These are phyloP conservation scores for Edolisoma coerulescens DNA, from an alignment of 2,113 vertebrate species.

Conservation along the genomic window DNA sequence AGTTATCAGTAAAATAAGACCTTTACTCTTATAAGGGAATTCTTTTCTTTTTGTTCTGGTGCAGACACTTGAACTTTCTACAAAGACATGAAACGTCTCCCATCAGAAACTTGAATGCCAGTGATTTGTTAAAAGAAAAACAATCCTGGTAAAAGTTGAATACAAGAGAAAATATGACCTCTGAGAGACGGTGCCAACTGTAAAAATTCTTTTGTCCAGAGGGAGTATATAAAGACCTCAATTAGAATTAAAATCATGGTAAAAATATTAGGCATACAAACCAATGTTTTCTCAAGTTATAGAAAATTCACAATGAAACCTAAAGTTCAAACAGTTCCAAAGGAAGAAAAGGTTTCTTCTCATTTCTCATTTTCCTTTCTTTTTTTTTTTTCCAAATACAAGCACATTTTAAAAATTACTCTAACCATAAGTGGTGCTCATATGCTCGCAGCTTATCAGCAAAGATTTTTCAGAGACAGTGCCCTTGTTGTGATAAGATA, in stretches of 20 bases:
- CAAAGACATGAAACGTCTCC: neutral
- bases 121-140: neutral
- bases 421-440: neutral
- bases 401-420: neutral
- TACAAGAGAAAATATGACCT: neutral
- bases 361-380: neutral
- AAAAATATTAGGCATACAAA: neutral
- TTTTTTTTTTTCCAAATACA: neutral
- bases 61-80: neutral
- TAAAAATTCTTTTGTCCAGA: neutral
- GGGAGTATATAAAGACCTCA: neutral
- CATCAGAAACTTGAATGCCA: neutral
- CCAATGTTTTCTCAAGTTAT: neutral
- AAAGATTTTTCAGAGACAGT: neutral
- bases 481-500: neutral
- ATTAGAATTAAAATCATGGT: neutral
- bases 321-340: neutral
- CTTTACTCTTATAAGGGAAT: neutral
- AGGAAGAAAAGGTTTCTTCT: neutral
- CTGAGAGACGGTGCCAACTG: neutral
- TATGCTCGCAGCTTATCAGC: neutral
- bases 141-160: neutral
- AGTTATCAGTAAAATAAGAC: neutral
- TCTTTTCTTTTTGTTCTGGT: neutral
- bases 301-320: neutral